Conservation (phyloP, 2,888 invertebrate species). For the Altica lythri region DNA sequence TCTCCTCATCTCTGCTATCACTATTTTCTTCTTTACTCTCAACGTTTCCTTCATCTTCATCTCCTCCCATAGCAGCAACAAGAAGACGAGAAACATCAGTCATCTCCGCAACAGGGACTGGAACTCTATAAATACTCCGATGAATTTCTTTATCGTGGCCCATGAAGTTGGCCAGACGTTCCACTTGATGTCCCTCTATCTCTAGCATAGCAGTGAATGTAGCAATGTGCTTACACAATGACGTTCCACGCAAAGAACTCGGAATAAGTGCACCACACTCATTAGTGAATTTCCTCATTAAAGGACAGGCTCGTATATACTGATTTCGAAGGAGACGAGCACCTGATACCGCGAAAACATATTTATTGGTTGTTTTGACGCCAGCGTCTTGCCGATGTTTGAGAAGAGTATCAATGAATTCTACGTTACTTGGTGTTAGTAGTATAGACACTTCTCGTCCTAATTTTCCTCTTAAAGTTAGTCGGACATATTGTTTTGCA, state of each 20-base stretch:
- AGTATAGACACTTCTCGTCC: conserved; percentile 9
- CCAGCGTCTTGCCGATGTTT: conserved; percentile 6
- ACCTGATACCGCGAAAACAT: conserved; percentile 17
- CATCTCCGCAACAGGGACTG: no score
- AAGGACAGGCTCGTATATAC: no score
- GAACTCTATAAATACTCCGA: conserved; percentile 13
- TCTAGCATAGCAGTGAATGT: conserved; percentile 20
- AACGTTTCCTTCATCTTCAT: no score
- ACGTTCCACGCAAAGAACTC: conserved; percentile 11
- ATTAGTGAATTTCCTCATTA: conserved; percentile 2
- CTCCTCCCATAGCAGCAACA: no score
- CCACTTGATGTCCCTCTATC: conserved; percentile 8
- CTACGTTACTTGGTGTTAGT: conserved; percentile 10
- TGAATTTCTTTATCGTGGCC: conserved; percentile 16
- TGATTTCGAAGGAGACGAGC: no score
- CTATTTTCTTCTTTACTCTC: no score
- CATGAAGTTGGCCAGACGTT: conserved; percentile 18
- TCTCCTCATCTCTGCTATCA: no score
- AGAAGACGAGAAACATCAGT: no score
- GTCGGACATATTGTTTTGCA: conserved; percentile 5
- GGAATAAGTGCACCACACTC: conserved; percentile 20
- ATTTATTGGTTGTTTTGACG: conserved; percentile 4
- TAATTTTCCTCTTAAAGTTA: neutral
- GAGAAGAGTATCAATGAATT: conserved; percentile 7
- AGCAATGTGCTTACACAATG: conserved; percentile 22